Conservation (phyloP, 2,113 vertebrate genomes). For the Cyprinodon brontotheroides region DNA sequence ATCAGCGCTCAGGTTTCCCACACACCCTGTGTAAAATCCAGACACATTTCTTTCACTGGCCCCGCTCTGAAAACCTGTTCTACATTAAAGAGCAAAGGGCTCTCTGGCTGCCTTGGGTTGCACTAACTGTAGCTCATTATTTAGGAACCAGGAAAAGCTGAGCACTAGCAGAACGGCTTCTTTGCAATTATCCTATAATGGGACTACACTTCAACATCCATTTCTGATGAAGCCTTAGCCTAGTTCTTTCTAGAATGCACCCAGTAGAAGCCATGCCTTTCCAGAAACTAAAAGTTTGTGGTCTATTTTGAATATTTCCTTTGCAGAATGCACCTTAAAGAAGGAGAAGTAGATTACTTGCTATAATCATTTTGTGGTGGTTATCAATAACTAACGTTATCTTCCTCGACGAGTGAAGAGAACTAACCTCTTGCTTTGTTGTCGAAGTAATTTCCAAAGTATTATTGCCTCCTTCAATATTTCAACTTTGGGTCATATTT, state of each 20-base stretch:
- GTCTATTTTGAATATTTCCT: too few relatives aligned
- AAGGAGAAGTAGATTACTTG: background rate
- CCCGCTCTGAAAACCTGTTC: conserved; percentile 57
- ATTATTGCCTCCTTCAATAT: too few relatives aligned
- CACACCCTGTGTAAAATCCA: conserved; percentile 43
- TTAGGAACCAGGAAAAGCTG: conserved; percentile 41
- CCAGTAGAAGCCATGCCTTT: background rate
- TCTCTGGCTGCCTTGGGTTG: conserved; percentile 39
- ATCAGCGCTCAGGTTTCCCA: conserved; percentile 34
- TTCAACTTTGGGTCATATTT: too few relatives aligned
- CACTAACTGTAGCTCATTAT: conserved; percentile 44
- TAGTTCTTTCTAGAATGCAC: conserved; percentile 6
- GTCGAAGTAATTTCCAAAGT: background rate
- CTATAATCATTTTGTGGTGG: background rate
- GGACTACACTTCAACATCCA: conserved; percentile 6
- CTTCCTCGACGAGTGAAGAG: background rate
- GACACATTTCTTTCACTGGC: conserved; percentile 31
- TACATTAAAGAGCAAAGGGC: conserved; percentile 60
- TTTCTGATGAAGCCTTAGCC: background rate
- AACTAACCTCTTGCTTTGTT: background rate
- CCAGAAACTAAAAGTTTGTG: too few relatives aligned
- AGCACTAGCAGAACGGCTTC: conserved; percentile 25
- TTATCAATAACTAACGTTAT: background rate
- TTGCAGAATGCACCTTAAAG: too few relatives aligned
- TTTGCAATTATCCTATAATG: conserved; percentile 31